These are phyloP conservation scores for Rhea pennata DNA, from an alignment of 2,113 vertebrate species.

Conservation along the genomic window DNA sequence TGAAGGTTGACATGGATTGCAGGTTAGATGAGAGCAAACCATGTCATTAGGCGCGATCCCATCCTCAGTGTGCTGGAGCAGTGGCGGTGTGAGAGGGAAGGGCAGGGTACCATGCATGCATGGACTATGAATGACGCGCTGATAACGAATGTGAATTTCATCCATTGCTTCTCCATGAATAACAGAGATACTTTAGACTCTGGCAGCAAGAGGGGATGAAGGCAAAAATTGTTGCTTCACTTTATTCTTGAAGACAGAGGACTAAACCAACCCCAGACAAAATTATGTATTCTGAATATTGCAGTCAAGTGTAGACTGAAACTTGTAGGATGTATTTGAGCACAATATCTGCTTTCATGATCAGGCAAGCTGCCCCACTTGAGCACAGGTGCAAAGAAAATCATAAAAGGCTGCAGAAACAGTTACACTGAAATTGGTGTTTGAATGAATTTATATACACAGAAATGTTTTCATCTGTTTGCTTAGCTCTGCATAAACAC, in stretches of 20 bases:
- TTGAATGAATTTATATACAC: background rate
- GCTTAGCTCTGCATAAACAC: background rate
- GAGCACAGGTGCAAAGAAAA: background rate
- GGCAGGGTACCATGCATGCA: background rate
- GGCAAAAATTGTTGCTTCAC: background rate
- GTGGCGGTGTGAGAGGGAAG: background rate
- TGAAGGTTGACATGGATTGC: rapidly evolving
- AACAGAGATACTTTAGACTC: constrained; percentile 19
- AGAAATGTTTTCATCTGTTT: background rate
- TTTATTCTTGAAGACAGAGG: background rate
- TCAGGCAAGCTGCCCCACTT: background rate
- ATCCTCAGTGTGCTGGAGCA: background rate
- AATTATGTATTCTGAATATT: rapidly evolving
- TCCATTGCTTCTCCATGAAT: background rate
- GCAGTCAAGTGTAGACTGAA: background rate
- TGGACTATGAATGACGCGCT: background rate
- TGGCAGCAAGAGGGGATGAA: constrained; percentile 23
- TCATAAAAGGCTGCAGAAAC: background rate
- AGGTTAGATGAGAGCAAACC: background rate
- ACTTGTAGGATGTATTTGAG: background rate
- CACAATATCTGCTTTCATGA: background rate
- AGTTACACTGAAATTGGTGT: background rate
- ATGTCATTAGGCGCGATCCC: background rate
- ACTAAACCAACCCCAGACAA: background rate
- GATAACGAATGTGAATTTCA: constrained; percentile 2